Conservation (phyloP, 2,888 invertebrate species). For the Conchocele bisecta region DNA sequence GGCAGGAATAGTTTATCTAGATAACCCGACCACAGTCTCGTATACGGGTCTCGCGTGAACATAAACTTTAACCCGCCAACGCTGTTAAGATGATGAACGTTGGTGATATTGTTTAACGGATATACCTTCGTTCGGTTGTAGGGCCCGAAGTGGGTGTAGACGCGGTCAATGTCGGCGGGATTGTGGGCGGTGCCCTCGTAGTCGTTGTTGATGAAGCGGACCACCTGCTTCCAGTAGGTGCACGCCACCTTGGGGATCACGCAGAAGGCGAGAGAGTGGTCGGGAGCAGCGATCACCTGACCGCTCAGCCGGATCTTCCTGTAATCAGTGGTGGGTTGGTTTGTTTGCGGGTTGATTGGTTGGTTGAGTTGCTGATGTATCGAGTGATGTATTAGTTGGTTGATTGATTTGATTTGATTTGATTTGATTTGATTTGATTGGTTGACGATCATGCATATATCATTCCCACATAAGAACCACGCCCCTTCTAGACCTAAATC, state of each 20-base stretch:
- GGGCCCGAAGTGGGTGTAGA: slow-evolving; percentile 43
- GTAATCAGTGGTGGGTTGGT: too few species aligned
- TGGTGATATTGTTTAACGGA: not conserved
- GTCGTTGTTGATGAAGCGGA: slow-evolving; percentile 52
- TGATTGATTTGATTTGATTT: too few species aligned
- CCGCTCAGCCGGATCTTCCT: slow-evolving; percentile 18
- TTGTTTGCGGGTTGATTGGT: too few species aligned
- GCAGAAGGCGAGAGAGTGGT: slow-evolving; percentile 54
- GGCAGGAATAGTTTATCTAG: slow-evolving; percentile 67
- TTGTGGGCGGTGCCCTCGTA: slow-evolving; percentile 30
- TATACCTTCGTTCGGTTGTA: slow-evolving; percentile 21
- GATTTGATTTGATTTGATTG: too few species aligned
- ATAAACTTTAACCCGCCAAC: slow-evolving; percentile 37
- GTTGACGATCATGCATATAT: too few species aligned
- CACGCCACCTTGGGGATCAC: slow-evolving; percentile 65
- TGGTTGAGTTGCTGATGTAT: too few species aligned
- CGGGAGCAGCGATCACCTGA: slow-evolving; percentile 4
- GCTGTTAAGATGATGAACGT: not conserved
- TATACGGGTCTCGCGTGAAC: slow-evolving; percentile 64
- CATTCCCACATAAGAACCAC: too few species aligned
- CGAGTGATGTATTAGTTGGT: too few species aligned
- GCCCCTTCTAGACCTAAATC: too few species aligned
- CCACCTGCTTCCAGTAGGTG: slow-evolving; percentile 66
- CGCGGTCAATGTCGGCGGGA: slow-evolving; percentile 50
- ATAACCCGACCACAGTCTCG: slow-evolving; percentile 64